Percentiles rank a stretch among this genome's conserved stretches.
phyloP scores from a whole-genome alignment of 2,797 vertebrate genomes.

The Syndactyla subalaris region DNA sequence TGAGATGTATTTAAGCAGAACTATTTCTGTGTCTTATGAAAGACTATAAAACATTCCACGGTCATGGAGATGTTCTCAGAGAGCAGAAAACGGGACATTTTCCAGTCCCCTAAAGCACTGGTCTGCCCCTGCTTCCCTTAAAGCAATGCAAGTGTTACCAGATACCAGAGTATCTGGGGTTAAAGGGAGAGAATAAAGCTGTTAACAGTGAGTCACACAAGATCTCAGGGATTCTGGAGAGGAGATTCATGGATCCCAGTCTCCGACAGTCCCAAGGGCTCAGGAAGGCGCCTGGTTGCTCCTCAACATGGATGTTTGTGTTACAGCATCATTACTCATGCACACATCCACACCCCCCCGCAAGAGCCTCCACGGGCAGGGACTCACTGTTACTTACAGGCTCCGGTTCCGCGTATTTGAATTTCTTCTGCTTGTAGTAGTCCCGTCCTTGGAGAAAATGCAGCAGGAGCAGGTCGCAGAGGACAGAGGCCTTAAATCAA shows the following conservation, averaged over 20 bases:
- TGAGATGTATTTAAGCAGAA: background rate
- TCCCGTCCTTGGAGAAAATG: slow-evolving; percentile 90
- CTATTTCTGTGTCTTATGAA: background rate
- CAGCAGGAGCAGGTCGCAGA: slow-evolving; percentile 93
- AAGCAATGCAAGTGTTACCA: background rate
- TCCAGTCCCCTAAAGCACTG: background rate
- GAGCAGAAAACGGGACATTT: background rate
- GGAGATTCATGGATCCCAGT: background rate
- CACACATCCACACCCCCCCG: background rate
- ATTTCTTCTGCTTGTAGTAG: slow-evolving; percentile 97
- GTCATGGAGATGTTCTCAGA: background rate
- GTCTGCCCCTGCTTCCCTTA: background rate
- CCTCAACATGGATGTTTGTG: background rate
- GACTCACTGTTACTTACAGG: slow-evolving; percentile 30
- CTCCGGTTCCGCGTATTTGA: slow-evolving; percentile 83
- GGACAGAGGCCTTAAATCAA: slow-evolving; percentile 88
- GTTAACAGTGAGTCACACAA: background rate
- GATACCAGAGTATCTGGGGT: background rate
- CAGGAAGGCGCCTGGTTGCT: background rate
- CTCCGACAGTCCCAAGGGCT: background rate
- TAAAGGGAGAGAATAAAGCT: background rate
- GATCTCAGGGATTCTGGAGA: background rate
- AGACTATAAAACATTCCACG: background rate
- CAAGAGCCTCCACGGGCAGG: background rate
- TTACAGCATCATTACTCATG: background rate